phyloP scores from a whole-genome alignment of 2,888 invertebrate species.

The Nomada flava region DNA sequence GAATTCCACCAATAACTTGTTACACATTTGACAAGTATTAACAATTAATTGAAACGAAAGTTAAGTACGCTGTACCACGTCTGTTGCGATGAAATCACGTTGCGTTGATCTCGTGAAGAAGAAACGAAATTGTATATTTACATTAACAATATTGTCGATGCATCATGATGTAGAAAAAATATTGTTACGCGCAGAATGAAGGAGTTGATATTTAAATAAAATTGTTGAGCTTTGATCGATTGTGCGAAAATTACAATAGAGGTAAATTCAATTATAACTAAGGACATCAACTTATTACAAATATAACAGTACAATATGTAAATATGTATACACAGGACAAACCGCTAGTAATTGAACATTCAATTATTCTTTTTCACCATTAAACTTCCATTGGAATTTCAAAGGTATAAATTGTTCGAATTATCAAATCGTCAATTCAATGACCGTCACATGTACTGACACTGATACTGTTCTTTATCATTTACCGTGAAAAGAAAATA shows the following conservation, averaged over 20 bases:
- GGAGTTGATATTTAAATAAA: constrained; percentile 37
- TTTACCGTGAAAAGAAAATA: background rate
- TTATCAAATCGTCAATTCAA: too few species aligned
- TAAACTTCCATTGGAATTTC: background rate
- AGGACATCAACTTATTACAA: constrained; percentile 49
- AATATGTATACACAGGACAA: constrained; percentile 7
- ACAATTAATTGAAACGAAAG: constrained; percentile 5
- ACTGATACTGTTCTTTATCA: background rate
- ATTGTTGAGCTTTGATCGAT: constrained; percentile 21
- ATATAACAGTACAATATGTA: constrained; percentile 16
- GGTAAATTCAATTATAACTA: constrained; percentile 39
- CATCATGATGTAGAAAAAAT: constrained; percentile 31
- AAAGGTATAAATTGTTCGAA: background rate
- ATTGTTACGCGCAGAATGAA: constrained; percentile 27
- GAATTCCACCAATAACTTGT: too few species aligned
- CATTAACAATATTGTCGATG: constrained; percentile 32
- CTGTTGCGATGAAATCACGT: constrained; percentile 26
- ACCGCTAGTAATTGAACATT: constrained; percentile 2
- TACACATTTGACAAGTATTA: constrained; percentile 1
- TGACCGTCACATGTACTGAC: too few species aligned
- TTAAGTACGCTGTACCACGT: constrained; percentile 45
- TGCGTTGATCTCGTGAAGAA: constrained; percentile 34
- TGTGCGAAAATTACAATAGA: constrained; percentile 19
- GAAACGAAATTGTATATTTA: constrained; percentile 40
- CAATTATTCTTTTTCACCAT: background rate